A percentile compares a stretch with the other conserved stretches of the same genome.
phyloP scores from a whole-genome alignment of 2,888 invertebrate species.

The Chironomus tentans region DNA sequence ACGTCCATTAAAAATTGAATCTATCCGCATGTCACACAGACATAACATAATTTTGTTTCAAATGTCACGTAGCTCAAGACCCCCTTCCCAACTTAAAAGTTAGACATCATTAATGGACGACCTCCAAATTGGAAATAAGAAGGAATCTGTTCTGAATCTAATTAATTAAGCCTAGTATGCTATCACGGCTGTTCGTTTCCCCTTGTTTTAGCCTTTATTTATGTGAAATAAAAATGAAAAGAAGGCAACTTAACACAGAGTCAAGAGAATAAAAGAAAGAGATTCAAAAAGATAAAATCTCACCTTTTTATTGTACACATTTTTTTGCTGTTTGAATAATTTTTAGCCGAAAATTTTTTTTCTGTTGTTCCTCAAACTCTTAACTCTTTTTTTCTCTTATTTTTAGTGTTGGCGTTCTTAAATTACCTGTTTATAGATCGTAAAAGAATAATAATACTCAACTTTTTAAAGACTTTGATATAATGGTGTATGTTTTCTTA shows the following conservation, averaged over 20 bases:
- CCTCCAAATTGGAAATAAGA: background rate
- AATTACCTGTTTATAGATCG: conserved; percentile 26
- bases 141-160: conserved; percentile 14
- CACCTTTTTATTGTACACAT: conserved; percentile 25
- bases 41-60: no score
- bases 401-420: conserved; percentile 22
- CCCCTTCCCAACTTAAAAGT: no score
- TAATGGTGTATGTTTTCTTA: conserved; percentile 20
- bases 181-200: background rate
- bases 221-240: conserved; percentile 8
- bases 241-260: background rate
- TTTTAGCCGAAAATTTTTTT: background rate
- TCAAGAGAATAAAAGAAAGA: background rate
- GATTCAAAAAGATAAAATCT: conserved; percentile 25
- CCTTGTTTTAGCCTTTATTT: background rate
- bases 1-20: no score
- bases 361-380: no score
- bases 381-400: background rate
- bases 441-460: conserved; percentile 3
- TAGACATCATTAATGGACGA: background rate
- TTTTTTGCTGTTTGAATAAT: conserved; percentile 8
- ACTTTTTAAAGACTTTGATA: background rate
- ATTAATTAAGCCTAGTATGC: conserved; percentile 14
- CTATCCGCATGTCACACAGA: no score
- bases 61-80: no score